These are phyloP conservation scores for Triplophysa rosa DNA, from an alignment of 2,113 vertebrate genomes.

Conservation along the genomic window DNA sequence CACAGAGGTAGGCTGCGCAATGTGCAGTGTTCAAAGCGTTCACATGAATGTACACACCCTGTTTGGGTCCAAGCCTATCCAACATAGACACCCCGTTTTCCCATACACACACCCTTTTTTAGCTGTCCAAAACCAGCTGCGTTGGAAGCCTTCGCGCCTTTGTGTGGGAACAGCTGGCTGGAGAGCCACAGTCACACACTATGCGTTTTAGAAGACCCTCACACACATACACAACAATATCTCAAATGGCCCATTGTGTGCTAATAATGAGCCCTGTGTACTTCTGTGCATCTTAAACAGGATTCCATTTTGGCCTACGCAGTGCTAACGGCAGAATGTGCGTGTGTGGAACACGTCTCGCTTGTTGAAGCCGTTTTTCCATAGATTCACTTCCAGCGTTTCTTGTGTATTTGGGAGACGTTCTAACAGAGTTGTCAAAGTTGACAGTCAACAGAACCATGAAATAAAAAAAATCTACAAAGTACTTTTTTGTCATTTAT, in stretches of 20 bases:
- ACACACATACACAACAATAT: slow-evolving; percentile 37
- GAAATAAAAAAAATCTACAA: not conserved
- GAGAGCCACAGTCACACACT: slow-evolving; percentile 61
- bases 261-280: slow-evolving; percentile 62
- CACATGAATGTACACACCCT: slow-evolving; percentile 13
- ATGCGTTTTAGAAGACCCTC: slow-evolving; percentile 34
- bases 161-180: slow-evolving; percentile 72
- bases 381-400: not conserved
- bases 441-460: not conserved
- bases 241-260: slow-evolving; percentile 64
- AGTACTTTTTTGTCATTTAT: not conserved
- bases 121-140: slow-evolving; percentile 56
- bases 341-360: not conserved
- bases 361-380: slow-evolving; percentile 2
- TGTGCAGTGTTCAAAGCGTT: not conserved
- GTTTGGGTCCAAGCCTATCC: not conserved
- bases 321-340: slow-evolving; percentile 3
- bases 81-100: slow-evolving; percentile 20
- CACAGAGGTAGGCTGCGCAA: slow-evolving; percentile 46
- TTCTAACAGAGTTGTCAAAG: not conserved
- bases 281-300: slow-evolving; percentile 32
- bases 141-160: slow-evolving; percentile 58
- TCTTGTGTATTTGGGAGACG: not conserved
- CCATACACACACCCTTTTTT: slow-evolving; percentile 33
- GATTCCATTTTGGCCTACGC: slow-evolving; percentile 36